phyloP scores from a whole-genome alignment of 2,888 invertebrate genomes.

The Papilio elwesi region DNA sequence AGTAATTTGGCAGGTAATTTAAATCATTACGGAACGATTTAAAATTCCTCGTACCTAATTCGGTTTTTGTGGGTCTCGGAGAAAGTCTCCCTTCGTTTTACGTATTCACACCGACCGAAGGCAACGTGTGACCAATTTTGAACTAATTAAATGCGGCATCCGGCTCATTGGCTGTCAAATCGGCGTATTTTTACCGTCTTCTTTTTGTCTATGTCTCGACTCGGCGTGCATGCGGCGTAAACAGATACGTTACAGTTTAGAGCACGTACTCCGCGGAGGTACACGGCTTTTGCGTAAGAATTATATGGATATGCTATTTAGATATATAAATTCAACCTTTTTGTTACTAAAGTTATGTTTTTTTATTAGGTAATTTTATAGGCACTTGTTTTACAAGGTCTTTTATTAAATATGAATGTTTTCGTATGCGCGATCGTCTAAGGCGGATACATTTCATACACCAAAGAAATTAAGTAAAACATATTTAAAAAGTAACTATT shows the following conservation, averaged over 20 bases:
- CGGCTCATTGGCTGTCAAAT: constrained; percentile 79
- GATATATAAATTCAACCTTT: constrained; percentile 13
- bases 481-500: constrained; percentile 1
- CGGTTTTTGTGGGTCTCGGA: constrained; percentile 33
- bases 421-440: too few relatives aligned
- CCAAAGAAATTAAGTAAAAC: too few relatives aligned
- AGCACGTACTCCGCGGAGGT: constrained; percentile 55
- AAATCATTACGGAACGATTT: constrained; percentile 31
- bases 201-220: constrained; percentile 44
- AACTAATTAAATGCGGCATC: constrained; percentile 78
- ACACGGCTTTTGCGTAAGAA: constrained; percentile 43
- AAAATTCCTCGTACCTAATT: constrained; percentile 38
- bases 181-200: constrained; percentile 56
- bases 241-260: constrained; percentile 71
- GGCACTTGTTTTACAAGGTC: too few relatives aligned
- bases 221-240: constrained; percentile 51
- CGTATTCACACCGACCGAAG: constrained; percentile 36
- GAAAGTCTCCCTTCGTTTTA: constrained; percentile 37
- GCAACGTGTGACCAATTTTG: constrained; percentile 69
- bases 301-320: constrained; percentile 49
- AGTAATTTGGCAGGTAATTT: constrained; percentile 33
- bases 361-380: background rate
- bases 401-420: too few relatives aligned
- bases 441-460: too few relatives aligned
- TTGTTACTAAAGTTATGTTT: background rate